Percentiles rank a stretch among this genome's conserved stretches.
Evolutionary conservation across 2,797 vertebrate genomes (phyloP).

Genomic region (Acanthopagrus latus): DNA sequence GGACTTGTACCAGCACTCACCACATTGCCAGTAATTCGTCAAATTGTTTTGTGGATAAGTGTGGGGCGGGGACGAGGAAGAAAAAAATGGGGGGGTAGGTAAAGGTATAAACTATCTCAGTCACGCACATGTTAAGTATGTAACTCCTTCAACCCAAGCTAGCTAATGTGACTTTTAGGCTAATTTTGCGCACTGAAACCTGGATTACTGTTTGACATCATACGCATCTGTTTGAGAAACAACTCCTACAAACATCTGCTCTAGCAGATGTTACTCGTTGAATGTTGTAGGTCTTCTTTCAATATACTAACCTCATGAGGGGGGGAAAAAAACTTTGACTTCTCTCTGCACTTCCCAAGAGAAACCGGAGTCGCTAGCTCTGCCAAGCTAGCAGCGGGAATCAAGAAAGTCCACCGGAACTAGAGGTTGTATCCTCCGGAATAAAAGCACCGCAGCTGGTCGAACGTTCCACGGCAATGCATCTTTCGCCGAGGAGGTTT

Average conservation of each 20-base stretch:
- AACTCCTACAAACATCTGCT: neutral
- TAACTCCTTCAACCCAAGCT: neutral
- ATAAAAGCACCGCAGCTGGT: neutral
- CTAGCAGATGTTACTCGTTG: constrained; percentile 61
- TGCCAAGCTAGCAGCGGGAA: constrained; percentile 7
- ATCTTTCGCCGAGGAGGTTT: fast-evolving
- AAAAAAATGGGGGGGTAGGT: neutral
- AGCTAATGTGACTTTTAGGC: no score
- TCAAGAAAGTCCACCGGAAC: neutral
- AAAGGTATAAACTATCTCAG: constrained; percentile 30
- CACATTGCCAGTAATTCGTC: neutral
- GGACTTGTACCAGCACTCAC: constrained; percentile 30
- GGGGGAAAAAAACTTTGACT: constrained; percentile 2
- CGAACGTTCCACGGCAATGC: fast-evolving
- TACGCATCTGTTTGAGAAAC: neutral
- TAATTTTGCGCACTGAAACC: no score
- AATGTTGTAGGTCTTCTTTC: constrained; percentile 36
- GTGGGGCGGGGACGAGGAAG: constrained; percentile 22
- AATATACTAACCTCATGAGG: constrained; percentile 38
- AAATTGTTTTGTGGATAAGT: constrained; percentile 25
- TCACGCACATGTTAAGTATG: constrained; percentile 48
- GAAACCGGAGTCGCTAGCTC: constrained; percentile 36
- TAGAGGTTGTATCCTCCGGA: neutral
- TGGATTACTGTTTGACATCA: no score
- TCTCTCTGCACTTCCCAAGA: constrained; percentile 56